These are phyloP conservation scores for Ceratotherium simum DNA, from an alignment of 2,113 vertebrate genomes.

Conservation along the genomic window DNA sequence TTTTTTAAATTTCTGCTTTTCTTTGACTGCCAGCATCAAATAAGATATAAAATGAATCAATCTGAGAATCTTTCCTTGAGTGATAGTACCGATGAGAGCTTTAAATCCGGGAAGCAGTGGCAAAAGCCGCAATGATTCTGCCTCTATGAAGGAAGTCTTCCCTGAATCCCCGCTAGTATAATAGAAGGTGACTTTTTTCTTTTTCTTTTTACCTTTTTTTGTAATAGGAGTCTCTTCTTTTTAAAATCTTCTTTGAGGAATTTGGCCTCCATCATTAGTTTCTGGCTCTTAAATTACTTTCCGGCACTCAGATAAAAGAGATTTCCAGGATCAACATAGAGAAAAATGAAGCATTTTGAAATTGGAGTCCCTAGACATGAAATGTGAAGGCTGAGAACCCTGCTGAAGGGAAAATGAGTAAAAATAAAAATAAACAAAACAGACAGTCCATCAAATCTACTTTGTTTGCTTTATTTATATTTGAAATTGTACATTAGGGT, in stretches of 20 bases:
- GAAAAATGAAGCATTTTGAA: neutral
- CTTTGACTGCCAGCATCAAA: neutral
- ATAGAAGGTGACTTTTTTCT: neutral
- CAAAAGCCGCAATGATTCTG: neutral
- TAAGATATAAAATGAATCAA: neutral
- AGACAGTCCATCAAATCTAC: neutral
- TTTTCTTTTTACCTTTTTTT: neutral
- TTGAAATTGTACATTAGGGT: neutral
- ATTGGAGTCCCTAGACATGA: neutral
- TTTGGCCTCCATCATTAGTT: neutral
- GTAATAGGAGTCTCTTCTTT: neutral
- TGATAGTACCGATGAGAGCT: neutral
- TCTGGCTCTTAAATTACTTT: neutral
- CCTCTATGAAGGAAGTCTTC: neutral
- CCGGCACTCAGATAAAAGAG: neutral
- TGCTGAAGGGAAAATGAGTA: neutral
- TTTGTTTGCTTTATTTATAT: neutral
- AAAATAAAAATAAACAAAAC: neutral
- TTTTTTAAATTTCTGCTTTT: neutral
- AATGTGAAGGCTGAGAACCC: neutral
- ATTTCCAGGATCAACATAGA: neutral
- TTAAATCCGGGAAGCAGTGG: neutral
- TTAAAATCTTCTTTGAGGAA: neutral
- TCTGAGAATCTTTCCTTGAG: neutral
- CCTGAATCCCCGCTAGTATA: neutral